Conservation (phyloP, 1,140 invertebrate species). For the Drosophila auraria region DNA sequence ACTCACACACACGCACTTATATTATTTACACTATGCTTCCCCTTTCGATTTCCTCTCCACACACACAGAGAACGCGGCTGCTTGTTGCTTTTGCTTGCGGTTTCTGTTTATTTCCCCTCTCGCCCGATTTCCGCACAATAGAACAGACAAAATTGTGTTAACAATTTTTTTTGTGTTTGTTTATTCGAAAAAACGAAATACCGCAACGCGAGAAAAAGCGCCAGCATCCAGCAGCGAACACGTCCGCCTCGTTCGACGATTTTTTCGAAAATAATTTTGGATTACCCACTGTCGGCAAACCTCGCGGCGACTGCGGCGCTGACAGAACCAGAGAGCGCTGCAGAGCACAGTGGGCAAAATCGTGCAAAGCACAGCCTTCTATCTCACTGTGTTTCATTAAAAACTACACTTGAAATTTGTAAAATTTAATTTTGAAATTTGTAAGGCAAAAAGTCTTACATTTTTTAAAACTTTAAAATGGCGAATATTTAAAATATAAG, state of each 20-base stretch:
- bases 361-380: background rate
- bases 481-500: no score
- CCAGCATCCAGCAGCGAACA: slow-evolving; percentile 46
- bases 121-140: slow-evolving; percentile 36
- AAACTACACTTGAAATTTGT: no score
- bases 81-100: slow-evolving; percentile 59
- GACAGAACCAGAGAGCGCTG: background rate
- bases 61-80: slow-evolving; percentile 26
- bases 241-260: slow-evolving; percentile 47
- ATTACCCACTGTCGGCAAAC: slow-evolving; percentile 8
- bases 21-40: slow-evolving; percentile 26
- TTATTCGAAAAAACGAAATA: slow-evolving; percentile 30
- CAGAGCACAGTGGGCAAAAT: slow-evolving; percentile 1
- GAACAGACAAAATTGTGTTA: slow-evolving; percentile 42
- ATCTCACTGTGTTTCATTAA: no score
- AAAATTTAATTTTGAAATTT: no score
- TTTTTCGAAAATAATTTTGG: slow-evolving; percentile 13
- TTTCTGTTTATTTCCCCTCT: slow-evolving; percentile 34
- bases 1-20: slow-evolving; percentile 23
- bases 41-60: slow-evolving; percentile 54
- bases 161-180: slow-evolving; percentile 33
- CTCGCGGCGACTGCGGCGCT: slow-evolving; percentile 6
- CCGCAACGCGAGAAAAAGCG: slow-evolving; percentile 32
- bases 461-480: no score
- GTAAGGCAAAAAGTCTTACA: no score